Conservation (phyloP, 1,140 invertebrate genomes). For the Polypedilum pembai region DNA sequence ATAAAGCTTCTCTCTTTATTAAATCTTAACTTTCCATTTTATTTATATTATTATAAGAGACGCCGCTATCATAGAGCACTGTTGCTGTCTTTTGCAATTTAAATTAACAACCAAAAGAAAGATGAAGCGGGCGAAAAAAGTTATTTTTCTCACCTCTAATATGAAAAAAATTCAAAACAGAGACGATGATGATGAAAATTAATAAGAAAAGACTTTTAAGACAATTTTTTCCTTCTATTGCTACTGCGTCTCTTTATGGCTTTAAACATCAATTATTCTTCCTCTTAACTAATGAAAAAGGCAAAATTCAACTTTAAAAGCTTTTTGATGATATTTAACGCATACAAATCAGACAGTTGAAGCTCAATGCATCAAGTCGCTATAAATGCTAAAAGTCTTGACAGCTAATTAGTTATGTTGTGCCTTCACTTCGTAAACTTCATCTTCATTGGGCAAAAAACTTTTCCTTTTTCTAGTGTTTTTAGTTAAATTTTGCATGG, state of each 20-base stretch:
- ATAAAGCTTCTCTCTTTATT: not conserved
- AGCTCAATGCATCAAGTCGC: not conserved
- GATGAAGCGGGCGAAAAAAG: no score
- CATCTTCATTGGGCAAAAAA: no score
- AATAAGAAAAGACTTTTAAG: not conserved
- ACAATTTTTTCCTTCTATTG: not conserved
- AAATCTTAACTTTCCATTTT: slow-evolving; percentile 6
- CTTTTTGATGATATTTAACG: not conserved
- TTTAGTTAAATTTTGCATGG: no score
- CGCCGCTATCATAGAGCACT: not conserved
- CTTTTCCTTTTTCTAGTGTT: no score
- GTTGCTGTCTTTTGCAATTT: slow-evolving; percentile 15
- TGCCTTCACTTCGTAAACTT: no score
- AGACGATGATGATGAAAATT: not conserved
- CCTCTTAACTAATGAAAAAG: not conserved
- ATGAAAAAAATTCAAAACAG: not conserved
- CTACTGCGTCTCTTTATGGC: not conserved
- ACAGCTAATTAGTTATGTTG: not conserved
- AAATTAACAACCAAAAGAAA: not conserved
- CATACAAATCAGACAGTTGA: not conserved
- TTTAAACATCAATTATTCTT: not conserved
- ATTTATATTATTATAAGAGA: not conserved
- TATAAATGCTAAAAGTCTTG: not conserved
- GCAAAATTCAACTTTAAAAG: not conserved
- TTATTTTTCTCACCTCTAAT: not conserved